Evolutionary conservation across 2,797 vertebrate genomes (phyloP), one percentile per base, ranked within the genome.

Genomic region (Bovichtus variegatus): DNA sequence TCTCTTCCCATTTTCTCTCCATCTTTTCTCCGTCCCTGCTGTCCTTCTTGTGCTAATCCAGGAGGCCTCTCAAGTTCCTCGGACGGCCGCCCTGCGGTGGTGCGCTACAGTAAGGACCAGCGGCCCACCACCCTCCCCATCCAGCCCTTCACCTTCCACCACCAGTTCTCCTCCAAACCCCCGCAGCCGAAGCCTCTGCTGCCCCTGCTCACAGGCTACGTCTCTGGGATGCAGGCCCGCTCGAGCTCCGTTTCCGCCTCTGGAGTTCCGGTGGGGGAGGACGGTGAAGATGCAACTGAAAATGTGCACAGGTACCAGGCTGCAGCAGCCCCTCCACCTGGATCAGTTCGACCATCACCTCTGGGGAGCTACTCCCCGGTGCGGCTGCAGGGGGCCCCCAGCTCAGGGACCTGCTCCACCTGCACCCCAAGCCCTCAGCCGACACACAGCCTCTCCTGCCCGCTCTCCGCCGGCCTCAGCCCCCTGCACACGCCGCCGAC

Each of bases 141-240:
- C 90, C 98, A 99, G 92, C 97, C 98, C 47, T 99, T 99, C 82
- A 97, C 97, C 88, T 97, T 99, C 88, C 97, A 98, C 87, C 97
- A 99, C 86, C 97, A 97, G 89, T 97, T 99, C 7, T 6, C 89
- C 29, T 76, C 85, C 83, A 96, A 94, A 74, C 96, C 95, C 82
- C 80, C 93, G 0, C 92, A 96, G 82, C 93, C 93, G 76, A 97
- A 97, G 87, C 91, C 94, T 2, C 91, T 96, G 67, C 96, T 95
- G 60, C 97, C 97, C 16, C 95, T 97, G 78, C 95, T 97, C 81
- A 95, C 95, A 36, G 96, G 95, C 85, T 95, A 96, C 84, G 93
- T 96, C 54, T 96, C 96, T 34, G 97, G 96, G 13, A 96, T 98
- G 92, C 97, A 91, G 91, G 71, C 67, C n/a, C 85, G 69, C 89